These are phyloP conservation scores for Eumeta japonica DNA, from an alignment of 1,140 invertebrate genomes.

Conservation along the genomic window DNA sequence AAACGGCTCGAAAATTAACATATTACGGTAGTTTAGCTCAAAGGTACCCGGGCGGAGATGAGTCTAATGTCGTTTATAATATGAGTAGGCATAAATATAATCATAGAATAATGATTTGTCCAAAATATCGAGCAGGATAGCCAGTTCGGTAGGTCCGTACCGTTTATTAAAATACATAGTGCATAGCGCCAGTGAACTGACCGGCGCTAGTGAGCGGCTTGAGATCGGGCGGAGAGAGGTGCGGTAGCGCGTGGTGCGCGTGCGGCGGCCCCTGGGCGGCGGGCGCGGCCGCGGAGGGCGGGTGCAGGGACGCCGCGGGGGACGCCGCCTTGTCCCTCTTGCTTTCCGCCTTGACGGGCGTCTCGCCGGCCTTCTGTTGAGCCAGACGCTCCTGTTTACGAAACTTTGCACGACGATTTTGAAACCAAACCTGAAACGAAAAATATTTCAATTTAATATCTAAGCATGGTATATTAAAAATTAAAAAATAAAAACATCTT, in stretches of 20 bases:
- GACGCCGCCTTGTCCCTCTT: slow-evolving; percentile 40
- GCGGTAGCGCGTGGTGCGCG: slow-evolving; percentile 46
- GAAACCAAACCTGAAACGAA: slow-evolving; percentile 86
- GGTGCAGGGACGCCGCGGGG: slow-evolving; percentile 34
- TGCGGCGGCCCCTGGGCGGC: slow-evolving; percentile 43
- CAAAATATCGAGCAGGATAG: too few relatives aligned
- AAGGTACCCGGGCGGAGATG: too few relatives aligned
- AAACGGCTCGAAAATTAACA: too few relatives aligned
- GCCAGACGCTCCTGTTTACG: slow-evolving; percentile 86
- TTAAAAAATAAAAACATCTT: not conserved
- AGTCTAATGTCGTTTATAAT: too few relatives aligned
- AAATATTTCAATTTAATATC: slow-evolving; percentile 4
- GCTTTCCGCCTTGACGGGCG: slow-evolving; percentile 42
- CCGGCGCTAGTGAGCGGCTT: slow-evolving; percentile 54
- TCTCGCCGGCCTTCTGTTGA: slow-evolving; percentile 68
- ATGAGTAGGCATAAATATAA: too few relatives aligned
- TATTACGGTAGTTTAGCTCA: too few relatives aligned
- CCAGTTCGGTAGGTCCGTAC: too few relatives aligned
- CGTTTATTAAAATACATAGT: too few relatives aligned
- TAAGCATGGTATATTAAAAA: not conserved
- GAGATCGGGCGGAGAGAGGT: slow-evolving; percentile 49
- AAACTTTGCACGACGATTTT: slow-evolving; percentile 89
- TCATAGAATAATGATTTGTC: too few relatives aligned
- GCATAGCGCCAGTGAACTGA: too few relatives aligned
- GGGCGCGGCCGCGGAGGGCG: slow-evolving; percentile 26